Conservation (phyloP, 2,113 vertebrate species). For the Heptranchias perlo region DNA sequence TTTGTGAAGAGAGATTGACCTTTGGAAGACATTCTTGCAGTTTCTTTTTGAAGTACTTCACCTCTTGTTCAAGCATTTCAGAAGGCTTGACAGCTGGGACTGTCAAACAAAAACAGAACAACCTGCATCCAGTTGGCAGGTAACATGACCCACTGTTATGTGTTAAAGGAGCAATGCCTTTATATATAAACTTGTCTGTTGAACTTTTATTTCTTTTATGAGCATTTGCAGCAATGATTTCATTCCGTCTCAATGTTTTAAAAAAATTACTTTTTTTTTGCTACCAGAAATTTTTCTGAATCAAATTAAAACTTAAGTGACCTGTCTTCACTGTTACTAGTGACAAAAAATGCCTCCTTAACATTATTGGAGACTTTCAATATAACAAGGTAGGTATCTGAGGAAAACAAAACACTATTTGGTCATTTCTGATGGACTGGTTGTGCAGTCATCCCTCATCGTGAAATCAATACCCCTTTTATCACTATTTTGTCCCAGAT, state of each 20-base stretch:
- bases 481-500: no score
- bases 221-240: neutral
- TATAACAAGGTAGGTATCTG: no score
- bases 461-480: no score
- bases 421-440: no score
- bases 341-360: neutral
- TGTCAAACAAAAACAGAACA: neutral
- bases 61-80: neutral
- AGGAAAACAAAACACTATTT: no score
- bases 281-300: neutral
- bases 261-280: neutral
- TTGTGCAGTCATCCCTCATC: no score
- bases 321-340: neutral
- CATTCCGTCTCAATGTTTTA: neutral
- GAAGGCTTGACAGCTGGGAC: neutral
- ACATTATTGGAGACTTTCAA: neutral
- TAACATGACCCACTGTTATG: neutral
- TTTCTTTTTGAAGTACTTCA: neutral
- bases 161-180: neutral
- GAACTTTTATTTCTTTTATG: neutral
- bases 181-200: neutral
- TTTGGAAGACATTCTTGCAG: neutral
- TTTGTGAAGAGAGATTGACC: neutral
- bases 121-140: neutral
- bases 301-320: neutral